phyloP scores from a whole-genome alignment of 2,113 vertebrate species.

The Pseudorectes ferrugineus region DNA sequence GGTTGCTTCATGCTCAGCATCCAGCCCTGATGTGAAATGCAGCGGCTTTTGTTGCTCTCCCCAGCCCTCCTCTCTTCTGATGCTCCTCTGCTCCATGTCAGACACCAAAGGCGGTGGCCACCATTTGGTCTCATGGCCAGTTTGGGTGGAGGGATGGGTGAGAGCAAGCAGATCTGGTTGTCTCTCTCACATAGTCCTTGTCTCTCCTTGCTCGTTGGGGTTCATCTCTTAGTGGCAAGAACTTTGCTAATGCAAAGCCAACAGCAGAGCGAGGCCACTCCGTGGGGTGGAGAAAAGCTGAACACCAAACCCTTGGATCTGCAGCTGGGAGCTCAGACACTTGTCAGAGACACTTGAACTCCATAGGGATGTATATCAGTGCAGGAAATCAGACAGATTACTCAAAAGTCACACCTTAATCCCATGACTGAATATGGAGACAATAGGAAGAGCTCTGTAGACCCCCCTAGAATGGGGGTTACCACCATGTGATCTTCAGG shows the following conservation, averaged over 20 bases:
- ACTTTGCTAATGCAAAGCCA: neutral
- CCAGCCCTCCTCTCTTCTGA: neutral
- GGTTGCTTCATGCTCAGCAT: neutral
- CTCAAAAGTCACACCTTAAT: neutral
- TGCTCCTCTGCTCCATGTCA: neutral
- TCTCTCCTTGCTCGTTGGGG: neutral
- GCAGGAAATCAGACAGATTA: neutral
- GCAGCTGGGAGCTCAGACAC: neutral
- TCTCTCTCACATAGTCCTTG: neutral
- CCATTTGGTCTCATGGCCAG: fast-evolving
- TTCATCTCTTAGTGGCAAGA: neutral
- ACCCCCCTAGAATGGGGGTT: neutral
- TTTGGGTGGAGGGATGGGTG: neutral
- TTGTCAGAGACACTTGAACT: neutral
- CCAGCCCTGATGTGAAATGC: neutral
- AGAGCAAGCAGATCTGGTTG: neutral
- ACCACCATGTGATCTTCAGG: neutral
- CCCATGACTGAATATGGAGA: no score
- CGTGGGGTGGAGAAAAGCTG: neutral
- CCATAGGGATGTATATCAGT: neutral
- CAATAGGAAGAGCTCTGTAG: neutral
- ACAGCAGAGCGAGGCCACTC: fast-evolving
- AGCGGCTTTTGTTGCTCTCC: neutral
- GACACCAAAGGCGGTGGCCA: neutral
- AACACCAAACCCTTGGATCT: neutral